phyloP scores from a whole-genome alignment of 2,797 vertebrate genomes.

The Spea hammondii region DNA sequence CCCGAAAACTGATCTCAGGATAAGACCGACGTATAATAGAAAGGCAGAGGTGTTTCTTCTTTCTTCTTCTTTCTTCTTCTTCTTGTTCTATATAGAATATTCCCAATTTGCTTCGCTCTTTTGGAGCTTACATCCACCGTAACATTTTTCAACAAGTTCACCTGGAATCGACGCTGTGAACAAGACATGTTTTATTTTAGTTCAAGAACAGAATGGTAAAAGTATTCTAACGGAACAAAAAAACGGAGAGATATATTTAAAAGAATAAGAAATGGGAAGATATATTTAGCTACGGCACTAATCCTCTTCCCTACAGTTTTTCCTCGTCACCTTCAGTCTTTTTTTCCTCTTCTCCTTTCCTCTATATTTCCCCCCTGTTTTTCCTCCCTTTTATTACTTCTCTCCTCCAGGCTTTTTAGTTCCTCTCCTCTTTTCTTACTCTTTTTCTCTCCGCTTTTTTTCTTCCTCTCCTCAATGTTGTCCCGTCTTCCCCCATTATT shows the following conservation, averaged over 20 bases:
- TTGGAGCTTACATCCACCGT: not conserved
- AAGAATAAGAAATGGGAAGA: too few species aligned
- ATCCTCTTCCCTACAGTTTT: too few species aligned
- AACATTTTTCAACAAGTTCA: slow-evolving; percentile 1
- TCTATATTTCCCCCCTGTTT: too few species aligned
- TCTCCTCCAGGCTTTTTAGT: too few species aligned
- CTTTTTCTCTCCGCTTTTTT: too few species aligned
- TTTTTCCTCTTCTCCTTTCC: too few species aligned
- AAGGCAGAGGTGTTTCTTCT: not conserved
- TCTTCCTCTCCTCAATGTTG: too few species aligned
- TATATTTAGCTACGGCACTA: too few species aligned
- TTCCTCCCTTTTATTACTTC: too few species aligned
- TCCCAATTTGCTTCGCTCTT: slow-evolving; percentile 34
- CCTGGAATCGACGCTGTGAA: not conserved
- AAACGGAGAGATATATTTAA: not conserved
- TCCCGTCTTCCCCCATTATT: too few species aligned
- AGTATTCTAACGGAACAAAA: slow-evolving; percentile 14
- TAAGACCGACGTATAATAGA: slow-evolving; percentile 23
- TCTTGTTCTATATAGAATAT: not conserved
- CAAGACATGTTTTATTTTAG: slow-evolving; percentile 1
- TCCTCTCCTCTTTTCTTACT: too few species aligned
- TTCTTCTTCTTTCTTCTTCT: not conserved
- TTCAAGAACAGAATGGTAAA: slow-evolving; percentile 39
- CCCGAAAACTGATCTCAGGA: slow-evolving; percentile 30
- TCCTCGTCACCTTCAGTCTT: too few species aligned